Evolutionary conservation across 30 jellyfish, hydroid and myxozoan species (phyloP).

Genomic region (Chrysaora quinquecirrha): DNA sequence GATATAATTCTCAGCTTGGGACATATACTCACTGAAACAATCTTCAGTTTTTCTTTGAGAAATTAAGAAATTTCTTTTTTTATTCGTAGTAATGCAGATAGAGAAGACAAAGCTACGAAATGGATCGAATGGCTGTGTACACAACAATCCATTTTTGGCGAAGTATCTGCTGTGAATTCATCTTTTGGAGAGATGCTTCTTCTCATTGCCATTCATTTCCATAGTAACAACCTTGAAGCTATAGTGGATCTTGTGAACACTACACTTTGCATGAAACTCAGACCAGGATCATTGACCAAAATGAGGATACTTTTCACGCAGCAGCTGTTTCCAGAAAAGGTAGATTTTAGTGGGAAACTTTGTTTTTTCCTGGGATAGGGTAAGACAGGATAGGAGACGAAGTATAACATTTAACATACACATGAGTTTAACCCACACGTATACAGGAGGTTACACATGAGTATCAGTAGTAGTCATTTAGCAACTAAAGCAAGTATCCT

Average conservation of each 20-base stretch:
- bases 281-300: slow-evolving; percentile 93
- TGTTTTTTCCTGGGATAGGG: too few species aligned
- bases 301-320: slow-evolving; percentile 93
- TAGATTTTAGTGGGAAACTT: slow-evolving; percentile 29
- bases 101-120: slow-evolving; percentile 83
- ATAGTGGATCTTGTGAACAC: slow-evolving; percentile 85
- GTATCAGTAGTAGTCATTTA: too few species aligned
- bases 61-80: background rate
- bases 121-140: slow-evolving; percentile 88
- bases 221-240: slow-evolving; percentile 92
- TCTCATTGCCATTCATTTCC: slow-evolving; percentile 96
- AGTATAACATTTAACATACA: too few species aligned
- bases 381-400: too few species aligned
- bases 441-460: too few species aligned
- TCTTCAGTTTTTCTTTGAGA: too few species aligned
- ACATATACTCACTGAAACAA: too few species aligned
- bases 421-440: too few species aligned
- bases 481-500: too few species aligned
- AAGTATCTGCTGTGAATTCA: slow-evolving; percentile 48
- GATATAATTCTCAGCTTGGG: too few species aligned
- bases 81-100: slow-evolving; percentile 72
- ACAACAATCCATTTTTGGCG: slow-evolving; percentile 71
- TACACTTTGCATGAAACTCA: slow-evolving; percentile 82
- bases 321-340: slow-evolving; percentile 96
- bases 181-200: slow-evolving; percentile 95